These are phyloP conservation scores for Protodeltote pygarga DNA, from an alignment of 2,888 invertebrate genomes.

Conservation along the genomic window DNA sequence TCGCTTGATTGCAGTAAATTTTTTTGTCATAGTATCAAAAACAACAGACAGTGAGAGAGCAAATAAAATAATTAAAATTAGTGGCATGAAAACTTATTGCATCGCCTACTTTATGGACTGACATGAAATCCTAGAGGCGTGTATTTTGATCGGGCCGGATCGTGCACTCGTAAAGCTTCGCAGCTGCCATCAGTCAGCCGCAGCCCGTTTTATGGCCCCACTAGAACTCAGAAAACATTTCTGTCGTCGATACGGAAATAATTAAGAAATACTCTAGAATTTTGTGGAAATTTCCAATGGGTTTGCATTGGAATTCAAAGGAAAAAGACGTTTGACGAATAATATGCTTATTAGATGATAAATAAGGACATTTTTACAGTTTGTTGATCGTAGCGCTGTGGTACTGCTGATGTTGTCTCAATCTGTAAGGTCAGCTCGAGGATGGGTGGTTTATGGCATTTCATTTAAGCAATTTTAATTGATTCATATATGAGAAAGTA, in stretches of 20 bases:
- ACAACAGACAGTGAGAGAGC: no score
- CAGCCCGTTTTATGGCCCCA: slow-evolving; percentile 36
- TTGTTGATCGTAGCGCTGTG: neutral
- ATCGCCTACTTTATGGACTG: slow-evolving; percentile 8
- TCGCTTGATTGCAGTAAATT: no score
- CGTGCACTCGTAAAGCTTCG: slow-evolving; percentile 50
- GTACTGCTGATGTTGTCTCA: no score
- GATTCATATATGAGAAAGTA: no score
- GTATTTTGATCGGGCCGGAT: slow-evolving; percentile 49
- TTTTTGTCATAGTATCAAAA: no score
- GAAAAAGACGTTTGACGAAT: slow-evolving; percentile 20
- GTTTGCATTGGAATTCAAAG: slow-evolving; percentile 39
- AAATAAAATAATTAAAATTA: no score
- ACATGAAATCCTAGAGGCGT: slow-evolving; percentile 27
- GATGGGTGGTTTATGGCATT: no score
- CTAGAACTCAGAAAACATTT: slow-evolving; percentile 25
- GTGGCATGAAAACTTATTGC: neutral
- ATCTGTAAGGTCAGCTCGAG: no score
- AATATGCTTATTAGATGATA: slow-evolving; percentile 24
- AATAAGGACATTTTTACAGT: slow-evolving; percentile 8
- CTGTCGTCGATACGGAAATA: slow-evolving; percentile 43
- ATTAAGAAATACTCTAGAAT: slow-evolving; percentile 49
- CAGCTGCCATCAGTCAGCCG: slow-evolving; percentile 36
- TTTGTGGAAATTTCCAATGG: slow-evolving; percentile 37
- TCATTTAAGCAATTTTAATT: no score